Percentiles rank a stretch among this genome's conserved stretches.
These are phyloP conservation scores for Leuciscus idus DNA, from an alignment of 2,113 vertebrate genomes.

Conservation along the genomic window DNA sequence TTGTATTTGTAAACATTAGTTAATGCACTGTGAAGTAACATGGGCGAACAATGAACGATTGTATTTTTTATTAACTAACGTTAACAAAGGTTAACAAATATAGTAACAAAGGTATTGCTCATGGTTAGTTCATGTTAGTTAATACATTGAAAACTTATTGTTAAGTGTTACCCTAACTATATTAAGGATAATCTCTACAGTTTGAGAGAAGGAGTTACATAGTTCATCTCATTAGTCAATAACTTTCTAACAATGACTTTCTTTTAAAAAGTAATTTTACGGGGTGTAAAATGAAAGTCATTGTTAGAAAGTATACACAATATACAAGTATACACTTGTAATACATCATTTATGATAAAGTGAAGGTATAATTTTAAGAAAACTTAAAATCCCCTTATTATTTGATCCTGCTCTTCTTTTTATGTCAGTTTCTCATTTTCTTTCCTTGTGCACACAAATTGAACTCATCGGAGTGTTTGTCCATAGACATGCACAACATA, in stretches of 20 bases:
- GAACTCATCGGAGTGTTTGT: slow-evolving; percentile 52
- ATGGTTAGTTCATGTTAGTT: no score
- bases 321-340: not conserved
- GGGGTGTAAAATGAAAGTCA: no score
- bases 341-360: not conserved
- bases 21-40: no score
- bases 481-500: slow-evolving; percentile 26
- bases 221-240: slow-evolving; percentile 55
- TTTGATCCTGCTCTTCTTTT: slow-evolving; percentile 6
- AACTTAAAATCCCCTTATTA: not conserved
- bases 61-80: no score
- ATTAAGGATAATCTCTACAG: slow-evolving; percentile 59
- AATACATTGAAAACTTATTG: no score
- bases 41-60: no score
- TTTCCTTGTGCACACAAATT: slow-evolving; percentile 35
- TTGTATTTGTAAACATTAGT: no score
- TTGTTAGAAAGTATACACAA: no score
- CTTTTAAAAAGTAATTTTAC: not conserved
- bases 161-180: not conserved
- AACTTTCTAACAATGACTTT: not conserved
- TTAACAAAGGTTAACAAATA: no score
- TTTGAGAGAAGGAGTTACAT: slow-evolving; percentile 43
- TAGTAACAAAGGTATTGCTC: no score
- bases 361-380: not conserved
- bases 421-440: not conserved